Evolutionary conservation across 2,113 vertebrate genomes (phyloP).

Genomic region (Zosterops japonicus): DNA sequence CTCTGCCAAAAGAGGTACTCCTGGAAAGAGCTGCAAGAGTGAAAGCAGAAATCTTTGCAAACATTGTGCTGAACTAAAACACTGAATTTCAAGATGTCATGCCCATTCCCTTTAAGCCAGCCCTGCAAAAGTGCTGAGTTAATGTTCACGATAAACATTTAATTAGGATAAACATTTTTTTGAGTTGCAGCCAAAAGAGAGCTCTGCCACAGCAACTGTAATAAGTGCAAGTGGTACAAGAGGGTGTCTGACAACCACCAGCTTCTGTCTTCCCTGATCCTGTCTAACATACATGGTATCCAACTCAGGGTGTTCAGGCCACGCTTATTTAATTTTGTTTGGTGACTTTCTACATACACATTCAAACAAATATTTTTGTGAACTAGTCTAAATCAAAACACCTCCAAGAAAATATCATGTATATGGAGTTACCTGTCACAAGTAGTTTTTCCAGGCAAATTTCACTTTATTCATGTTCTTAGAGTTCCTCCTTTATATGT

Average conservation of each 20-base stretch:
- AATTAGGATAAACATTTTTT: neutral
- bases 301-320: neutral
- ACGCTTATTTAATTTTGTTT: neutral
- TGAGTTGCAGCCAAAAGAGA: neutral
- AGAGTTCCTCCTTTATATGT: neutral
- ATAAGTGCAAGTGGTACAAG: neutral
- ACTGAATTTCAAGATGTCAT: neutral
- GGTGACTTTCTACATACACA: neutral
- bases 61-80: neutral
- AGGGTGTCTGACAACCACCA: neutral
- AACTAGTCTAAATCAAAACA: neutral
- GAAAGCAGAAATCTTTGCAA: neutral
- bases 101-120: neutral
- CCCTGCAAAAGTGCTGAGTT: neutral
- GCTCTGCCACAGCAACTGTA: neutral
- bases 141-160: neutral
- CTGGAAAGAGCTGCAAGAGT: neutral
- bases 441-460: neutral
- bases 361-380: neutral
- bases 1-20: neutral
- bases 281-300: rapidly evolving
- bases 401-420: neutral
- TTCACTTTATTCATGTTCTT: neutral
- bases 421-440: neutral
- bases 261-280: neutral